Percentiles rank a stretch among this genome's conserved stretches.
Conservation (phyloP, 1,140 invertebrate genomes). For the Campoletis sonorensis region DNA sequence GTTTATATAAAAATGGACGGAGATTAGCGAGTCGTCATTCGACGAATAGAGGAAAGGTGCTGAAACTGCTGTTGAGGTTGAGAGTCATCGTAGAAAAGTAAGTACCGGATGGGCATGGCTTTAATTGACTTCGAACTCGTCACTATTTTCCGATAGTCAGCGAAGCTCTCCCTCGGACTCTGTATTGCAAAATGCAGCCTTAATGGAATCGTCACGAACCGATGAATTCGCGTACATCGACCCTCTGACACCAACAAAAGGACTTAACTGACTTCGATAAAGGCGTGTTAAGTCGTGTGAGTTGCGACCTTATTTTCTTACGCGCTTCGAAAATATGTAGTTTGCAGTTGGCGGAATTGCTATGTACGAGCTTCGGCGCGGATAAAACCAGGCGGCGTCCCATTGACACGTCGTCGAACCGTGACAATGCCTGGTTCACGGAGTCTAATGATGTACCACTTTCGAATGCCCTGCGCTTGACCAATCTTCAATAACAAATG, state of each 20-base stretch:
- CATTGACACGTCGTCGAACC: constrained; percentile 34
- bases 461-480: constrained; percentile 17
- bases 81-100: constrained; percentile 48
- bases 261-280: not conserved
- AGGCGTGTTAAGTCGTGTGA: not conserved
- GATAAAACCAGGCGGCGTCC: not conserved
- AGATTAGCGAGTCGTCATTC: no score
- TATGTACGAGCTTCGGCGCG: not conserved
- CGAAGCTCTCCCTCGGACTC: constrained; percentile 42
- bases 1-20: no score
- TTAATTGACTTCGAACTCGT: constrained; percentile 57
- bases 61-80: no score
- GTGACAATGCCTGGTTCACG: constrained; percentile 33
- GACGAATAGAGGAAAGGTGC: no score
- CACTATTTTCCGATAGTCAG: not conserved
- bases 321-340: constrained; percentile 8
- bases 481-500: constrained; percentile 19
- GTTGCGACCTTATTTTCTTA: not conserved
- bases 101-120: constrained; percentile 72
- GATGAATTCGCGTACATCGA: constrained; percentile 53
- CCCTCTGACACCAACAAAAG: constrained; percentile 32
- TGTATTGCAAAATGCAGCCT: constrained; percentile 39
- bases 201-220: constrained; percentile 62
- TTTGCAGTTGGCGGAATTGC: no score
- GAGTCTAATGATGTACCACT: not conserved